Conservation (phyloP, 2,113 vertebrate species). For the Sapayoa aenigma region DNA sequence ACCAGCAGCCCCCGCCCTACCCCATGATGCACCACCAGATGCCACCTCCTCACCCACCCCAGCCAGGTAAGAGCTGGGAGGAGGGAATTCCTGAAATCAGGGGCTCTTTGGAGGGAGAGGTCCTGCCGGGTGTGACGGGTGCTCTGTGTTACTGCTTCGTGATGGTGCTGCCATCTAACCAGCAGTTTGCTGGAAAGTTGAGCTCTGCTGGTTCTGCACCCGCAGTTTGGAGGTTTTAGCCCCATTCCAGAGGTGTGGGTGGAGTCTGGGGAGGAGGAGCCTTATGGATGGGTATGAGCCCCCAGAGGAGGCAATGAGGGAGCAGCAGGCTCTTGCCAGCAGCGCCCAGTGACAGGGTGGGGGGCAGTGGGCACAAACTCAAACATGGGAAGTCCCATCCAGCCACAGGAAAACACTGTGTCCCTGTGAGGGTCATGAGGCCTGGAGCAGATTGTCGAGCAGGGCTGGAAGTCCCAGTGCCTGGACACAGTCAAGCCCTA, state of each 20-base stretch:
- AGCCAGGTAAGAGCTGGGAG: too few relatives aligned
- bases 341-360: neutral
- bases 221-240: accelerated
- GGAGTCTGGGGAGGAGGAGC: too few relatives aligned
- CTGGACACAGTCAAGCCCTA: neutral
- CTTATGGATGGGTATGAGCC: accelerated
- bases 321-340: neutral
- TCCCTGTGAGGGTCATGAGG: neutral
- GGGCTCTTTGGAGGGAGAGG: too few relatives aligned
- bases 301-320: neutral
- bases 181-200: neutral
- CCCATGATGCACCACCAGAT: conserved; percentile 91
- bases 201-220: neutral
- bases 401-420: neutral
- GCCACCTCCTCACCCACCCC: conserved; percentile 87
- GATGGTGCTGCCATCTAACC: accelerated
- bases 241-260: accelerated
- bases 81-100: too few relatives aligned
- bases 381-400: neutral
- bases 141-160: accelerated
- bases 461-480: neutral
- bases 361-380: neutral
- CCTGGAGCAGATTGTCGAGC: neutral
- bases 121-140: accelerated
- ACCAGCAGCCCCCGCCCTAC: conserved; percentile 85